Percentiles rank a stretch among this genome's conserved stretches.
These are phyloP conservation scores for Lasioglossum marginatum DNA, from an alignment of 2,888 invertebrate genomes.

Conservation along the genomic window DNA sequence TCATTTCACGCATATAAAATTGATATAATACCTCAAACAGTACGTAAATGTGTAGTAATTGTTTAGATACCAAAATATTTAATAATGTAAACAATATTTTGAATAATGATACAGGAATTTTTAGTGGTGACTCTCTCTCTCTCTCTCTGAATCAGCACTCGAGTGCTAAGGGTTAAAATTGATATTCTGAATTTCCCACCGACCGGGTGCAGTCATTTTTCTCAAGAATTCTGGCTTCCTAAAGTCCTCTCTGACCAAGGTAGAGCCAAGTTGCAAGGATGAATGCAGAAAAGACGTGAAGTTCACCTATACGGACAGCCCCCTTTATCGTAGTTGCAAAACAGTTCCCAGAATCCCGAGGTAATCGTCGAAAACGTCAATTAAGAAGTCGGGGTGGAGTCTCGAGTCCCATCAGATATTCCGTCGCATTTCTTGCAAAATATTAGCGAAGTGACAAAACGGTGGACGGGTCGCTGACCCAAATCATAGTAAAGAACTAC, in stretches of 20 bases:
- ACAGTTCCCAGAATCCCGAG: not conserved
- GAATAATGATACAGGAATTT: too few species aligned
- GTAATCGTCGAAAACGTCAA: not conserved
- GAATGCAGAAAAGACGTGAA: not conserved
- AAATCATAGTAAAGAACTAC: slow-evolving; percentile 48
- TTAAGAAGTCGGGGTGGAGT: not conserved
- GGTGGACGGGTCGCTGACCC: slow-evolving; percentile 35
- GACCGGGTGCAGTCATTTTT: not conserved
- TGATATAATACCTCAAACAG: too few species aligned
- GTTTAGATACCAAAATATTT: too few species aligned
- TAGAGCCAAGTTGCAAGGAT: not conserved
- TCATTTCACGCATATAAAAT: too few species aligned
- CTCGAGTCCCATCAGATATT: not conserved
- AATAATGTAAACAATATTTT: too few species aligned
- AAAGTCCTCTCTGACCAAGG: not conserved
- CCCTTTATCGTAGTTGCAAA: not conserved
- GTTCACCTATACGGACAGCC: not conserved
- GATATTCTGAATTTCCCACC: not conserved
- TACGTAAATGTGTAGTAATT: too few species aligned
- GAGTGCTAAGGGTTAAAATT: not conserved
- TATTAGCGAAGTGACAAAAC: slow-evolving; percentile 24
- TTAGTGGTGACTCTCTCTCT: too few species aligned
- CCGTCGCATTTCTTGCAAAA: not conserved
- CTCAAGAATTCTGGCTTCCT: not conserved
- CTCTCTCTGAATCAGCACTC: too few species aligned